These are phyloP conservation scores for Pristionchus pacificus DNA, from an alignment of 1,140 invertebrate genomes.

Conservation along the genomic window DNA sequence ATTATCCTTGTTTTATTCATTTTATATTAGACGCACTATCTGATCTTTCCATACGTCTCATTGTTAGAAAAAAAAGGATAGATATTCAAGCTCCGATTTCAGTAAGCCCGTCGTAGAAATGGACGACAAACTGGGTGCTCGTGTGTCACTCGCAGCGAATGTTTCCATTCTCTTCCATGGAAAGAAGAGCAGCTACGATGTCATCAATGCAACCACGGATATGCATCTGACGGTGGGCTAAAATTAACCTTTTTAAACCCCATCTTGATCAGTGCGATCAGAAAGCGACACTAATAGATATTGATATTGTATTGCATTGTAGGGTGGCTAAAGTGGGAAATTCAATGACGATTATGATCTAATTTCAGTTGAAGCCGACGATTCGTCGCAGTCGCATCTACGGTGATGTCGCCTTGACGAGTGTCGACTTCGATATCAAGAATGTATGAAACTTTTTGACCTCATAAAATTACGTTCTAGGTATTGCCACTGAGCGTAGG, in stretches of 20 bases:
- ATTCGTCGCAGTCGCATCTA: slow-evolving; percentile 32
- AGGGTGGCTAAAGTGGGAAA: too few relatives aligned
- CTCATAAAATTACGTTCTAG: background rate
- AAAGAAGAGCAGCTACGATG: slow-evolving; percentile 15
- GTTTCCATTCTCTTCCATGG: slow-evolving; percentile 33
- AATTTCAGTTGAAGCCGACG: slow-evolving; percentile 38
- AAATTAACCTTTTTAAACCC: too few relatives aligned
- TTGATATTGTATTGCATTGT: too few relatives aligned
- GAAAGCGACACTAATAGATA: too few relatives aligned
- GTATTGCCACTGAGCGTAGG: too few relatives aligned
- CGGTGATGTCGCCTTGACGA: slow-evolving; percentile 39
- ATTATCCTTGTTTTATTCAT: background rate
- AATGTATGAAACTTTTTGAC: slow-evolving; percentile 22
- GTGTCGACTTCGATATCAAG: slow-evolving; percentile 36
- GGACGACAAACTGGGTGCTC: slow-evolving; percentile 27
- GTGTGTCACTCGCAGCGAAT: slow-evolving; percentile 27
- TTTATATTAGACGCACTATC: slow-evolving; percentile 3
- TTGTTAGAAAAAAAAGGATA: background rate
- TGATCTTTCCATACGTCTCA: background rate
- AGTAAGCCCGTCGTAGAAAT: slow-evolving; percentile 31
- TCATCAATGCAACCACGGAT: slow-evolving; percentile 28
- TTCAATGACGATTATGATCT: too few relatives aligned
- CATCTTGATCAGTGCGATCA: too few relatives aligned
- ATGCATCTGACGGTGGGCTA: slow-evolving; percentile 34
- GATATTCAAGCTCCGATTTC: background rate